Evolutionary conservation across 1,140 invertebrate genomes (phyloP), one percentile per base, ranked within the genome.

Genomic region (Ganaspis sp.): DNA sequence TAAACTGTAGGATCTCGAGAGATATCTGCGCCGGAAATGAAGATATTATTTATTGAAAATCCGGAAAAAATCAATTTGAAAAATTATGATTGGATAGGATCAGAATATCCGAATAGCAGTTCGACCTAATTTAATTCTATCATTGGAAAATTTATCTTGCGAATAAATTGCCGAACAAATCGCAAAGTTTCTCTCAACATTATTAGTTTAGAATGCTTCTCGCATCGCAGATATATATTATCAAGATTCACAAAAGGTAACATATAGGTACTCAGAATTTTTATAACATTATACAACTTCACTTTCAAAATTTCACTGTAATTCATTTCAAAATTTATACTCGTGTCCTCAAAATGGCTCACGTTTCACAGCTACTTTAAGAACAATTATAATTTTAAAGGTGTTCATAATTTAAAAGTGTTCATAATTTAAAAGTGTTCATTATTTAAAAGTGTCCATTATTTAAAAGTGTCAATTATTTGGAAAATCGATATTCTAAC

Each of bases 41-140:
- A 64, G 23, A 64, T 29, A 64, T 64, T 64, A 64, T 64, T 64
- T 64, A 64, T 64, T 12, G 53, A 26, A 29, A 1, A 29, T 11
- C 23, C n/a, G 4, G 23, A 21, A 26, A 64, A 64, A 64, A 64
- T 29, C 29, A 21, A 64, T 29, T 64, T 29, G n/a, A 29, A 64
- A 34, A 64, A 64, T 64, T 64, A 64, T 26, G 26, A 64, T 64
- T 64, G 12, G 23, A 64, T 29, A 29, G 58, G 26, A 64, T 64
- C 23, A 64, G 26, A 26, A 64, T 64, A 64, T 29, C 15, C 58
- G 58, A 64, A 29, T 29, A 26, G 15, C 11, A n/a, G 23, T 15
- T 64, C 58, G 58, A 34, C 58, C 58, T 64, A 64, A 64, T 64
- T 64, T 64, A 64, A 29, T 64, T 64, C 54, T 12, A 15, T 58